Evolutionary conservation across 1,140 invertebrate genomes (phyloP), one percentile per base, ranked within the genome.

Genomic region (Eubasilissa regina): DNA sequence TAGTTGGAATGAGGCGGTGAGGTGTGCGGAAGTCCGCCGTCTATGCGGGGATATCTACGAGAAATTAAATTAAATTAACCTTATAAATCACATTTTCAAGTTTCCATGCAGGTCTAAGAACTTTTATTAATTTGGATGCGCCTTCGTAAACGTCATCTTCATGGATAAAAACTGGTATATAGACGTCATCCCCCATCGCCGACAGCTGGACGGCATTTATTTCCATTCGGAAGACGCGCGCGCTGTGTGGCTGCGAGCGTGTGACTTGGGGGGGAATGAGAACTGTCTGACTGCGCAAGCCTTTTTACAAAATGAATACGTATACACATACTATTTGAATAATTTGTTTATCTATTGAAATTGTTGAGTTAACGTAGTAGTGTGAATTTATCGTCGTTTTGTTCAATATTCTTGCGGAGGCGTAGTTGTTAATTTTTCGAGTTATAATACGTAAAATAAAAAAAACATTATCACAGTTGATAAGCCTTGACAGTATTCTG

Each of bases 51-150:
- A 44, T 13, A 13, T 15, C 19, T 68, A 1, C 35, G 8, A 51
- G 10, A 17, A 48, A 60, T 35, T 35, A 35, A 60, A 48, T 74
- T 15, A 55, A 66, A 44, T 43, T 84, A 86, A 92, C 91, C 89
- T 91, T 91, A 81, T 89, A 88, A 79, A 88, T 83, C 70, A 91
- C 83, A 80, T 89, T 85, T 83, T 87, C 86, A 55, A 86, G 80
- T 48, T 89, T 85, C 91, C 91, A 92, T n/a, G 84, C 82, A 60
- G 90, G 89, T 81, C 90, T 88, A 75, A 92, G 90, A 51, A 84
- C 86, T 83, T 88, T 88, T 80, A 91, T 85, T 83, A 92, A 84
- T 82, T 89, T 85, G 81, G 85, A 89, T 68, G 90, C 90, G 82
- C 89, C 91, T 79, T 87, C 84, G 47, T 89, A 86, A 79, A 91